Percentiles rank a stretch among this genome's conserved stretches.
Conservation (phyloP, 2,888 invertebrate genomes). For the Melangyna quadrimaculata region DNA sequence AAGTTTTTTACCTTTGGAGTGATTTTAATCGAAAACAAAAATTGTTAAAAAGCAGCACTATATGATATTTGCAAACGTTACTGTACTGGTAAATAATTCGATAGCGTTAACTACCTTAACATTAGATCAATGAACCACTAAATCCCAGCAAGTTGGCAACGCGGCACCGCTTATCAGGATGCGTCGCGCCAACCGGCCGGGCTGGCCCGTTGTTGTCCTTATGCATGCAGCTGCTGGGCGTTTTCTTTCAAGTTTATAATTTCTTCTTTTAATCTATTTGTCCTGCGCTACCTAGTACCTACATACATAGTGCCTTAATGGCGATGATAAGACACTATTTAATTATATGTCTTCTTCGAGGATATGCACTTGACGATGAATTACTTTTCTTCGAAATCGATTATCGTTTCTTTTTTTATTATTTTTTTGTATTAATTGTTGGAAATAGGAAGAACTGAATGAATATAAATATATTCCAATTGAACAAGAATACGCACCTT, state of each 20-base stretch:
- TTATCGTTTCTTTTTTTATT: conserved; percentile 14
- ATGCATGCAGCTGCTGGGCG: conserved; percentile 50
- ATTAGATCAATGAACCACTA: too few relatives aligned
- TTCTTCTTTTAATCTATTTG: conserved; percentile 38
- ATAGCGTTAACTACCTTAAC: too few relatives aligned
- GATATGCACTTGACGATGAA: conserved; percentile 51
- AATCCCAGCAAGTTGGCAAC: neutral
- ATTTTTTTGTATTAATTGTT: neutral
- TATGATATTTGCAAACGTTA: too few relatives aligned
- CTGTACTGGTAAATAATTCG: too few relatives aligned
- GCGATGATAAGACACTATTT: conserved; percentile 52
- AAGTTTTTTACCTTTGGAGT: too few relatives aligned
- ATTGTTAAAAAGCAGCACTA: too few relatives aligned
- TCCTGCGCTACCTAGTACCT: conserved; percentile 11
- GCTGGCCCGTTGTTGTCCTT: neutral
- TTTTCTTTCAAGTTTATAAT: conserved; percentile 37
- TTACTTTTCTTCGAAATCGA: conserved; percentile 33
- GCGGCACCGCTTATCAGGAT: conserved; percentile 27
- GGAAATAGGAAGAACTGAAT: neutral
- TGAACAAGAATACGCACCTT: conserved; percentile 50
- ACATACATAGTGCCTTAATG: neutral
- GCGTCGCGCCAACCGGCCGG: neutral
- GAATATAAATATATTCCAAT: neutral
- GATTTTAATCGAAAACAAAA: too few relatives aligned
- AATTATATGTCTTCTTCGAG: conserved; percentile 37